Evolutionary conservation across 2,888 invertebrate species (phyloP).

Genomic region (Volucella zonaria): DNA sequence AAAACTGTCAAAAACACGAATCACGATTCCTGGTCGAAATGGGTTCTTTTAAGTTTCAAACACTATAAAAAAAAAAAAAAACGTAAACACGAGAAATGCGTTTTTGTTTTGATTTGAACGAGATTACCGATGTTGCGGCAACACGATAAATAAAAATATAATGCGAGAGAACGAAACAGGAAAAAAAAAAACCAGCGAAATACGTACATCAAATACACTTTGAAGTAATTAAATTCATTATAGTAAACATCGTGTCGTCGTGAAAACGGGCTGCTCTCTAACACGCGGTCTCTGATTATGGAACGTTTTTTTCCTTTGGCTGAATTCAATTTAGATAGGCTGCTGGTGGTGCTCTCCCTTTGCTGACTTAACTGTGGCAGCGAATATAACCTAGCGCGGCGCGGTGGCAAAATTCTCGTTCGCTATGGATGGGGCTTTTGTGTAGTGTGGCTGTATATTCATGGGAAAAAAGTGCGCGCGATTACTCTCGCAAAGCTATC

Average conservation of each 20-base stretch:
- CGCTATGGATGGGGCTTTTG: no score
- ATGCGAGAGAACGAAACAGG: constrained; percentile 67
- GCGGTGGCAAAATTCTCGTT: constrained; percentile 50
- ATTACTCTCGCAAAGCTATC: constrained; percentile 26
- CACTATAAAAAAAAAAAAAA: constrained; percentile 23
- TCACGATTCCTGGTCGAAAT: constrained; percentile 3
- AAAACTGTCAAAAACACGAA: not conserved
- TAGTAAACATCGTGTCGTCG: constrained; percentile 72
- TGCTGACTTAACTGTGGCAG: constrained; percentile 70
- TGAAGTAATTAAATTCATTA: constrained; percentile 74
- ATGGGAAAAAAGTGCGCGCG: constrained; percentile 56
- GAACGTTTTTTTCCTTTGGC: constrained; percentile 68
- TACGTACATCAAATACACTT: constrained; percentile 74
- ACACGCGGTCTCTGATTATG: constrained; percentile 74
- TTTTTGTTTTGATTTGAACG: constrained; percentile 71
- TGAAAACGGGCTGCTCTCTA: constrained; percentile 68
- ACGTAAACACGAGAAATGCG: constrained; percentile 72
- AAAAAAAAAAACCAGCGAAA: constrained; percentile 60
- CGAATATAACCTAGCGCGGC: constrained; percentile 63
- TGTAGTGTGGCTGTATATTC: not conserved
- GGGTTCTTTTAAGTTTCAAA: not conserved
- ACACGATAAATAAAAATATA: constrained; percentile 69
- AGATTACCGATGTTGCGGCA: constrained; percentile 69
- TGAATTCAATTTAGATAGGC: constrained; percentile 64
- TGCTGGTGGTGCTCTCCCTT: constrained; percentile 49